phyloP scores from a whole-genome alignment of 1,140 invertebrate genomes.

The Zaprionus gabonicus region DNA sequence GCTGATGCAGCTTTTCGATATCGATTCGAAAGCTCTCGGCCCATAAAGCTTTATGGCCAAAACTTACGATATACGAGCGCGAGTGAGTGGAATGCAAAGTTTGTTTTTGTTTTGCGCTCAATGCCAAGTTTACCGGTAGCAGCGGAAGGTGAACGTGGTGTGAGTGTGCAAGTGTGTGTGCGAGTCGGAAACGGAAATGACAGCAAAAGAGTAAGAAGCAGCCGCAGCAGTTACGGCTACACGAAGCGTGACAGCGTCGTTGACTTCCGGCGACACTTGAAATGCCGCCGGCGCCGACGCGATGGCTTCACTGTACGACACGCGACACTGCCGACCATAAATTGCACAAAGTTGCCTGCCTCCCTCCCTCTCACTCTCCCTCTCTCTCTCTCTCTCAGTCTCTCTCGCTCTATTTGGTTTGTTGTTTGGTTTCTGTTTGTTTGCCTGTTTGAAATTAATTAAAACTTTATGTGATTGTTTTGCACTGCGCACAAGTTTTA shows the following conservation, averaged over 20 bases:
- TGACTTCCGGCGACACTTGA: conserved; percentile 56
- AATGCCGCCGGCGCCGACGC: conserved; percentile 1
- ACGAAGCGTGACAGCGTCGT: conserved; percentile 60
- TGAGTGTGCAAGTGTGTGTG: conserved; percentile 30
- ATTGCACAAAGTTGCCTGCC: conserved; percentile 8
- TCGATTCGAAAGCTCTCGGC: conserved; percentile 38
- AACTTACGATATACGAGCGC: conserved; percentile 37
- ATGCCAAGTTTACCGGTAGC: conserved; percentile 63
- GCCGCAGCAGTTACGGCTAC: conserved; percentile 3
- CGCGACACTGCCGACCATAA: conserved; percentile 25
- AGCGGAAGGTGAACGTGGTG: conserved; percentile 12
- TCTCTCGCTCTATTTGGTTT: conserved; percentile 38
- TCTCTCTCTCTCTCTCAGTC: not conserved
- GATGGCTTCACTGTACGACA: conserved; percentile 30
- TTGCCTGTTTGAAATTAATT: conserved; percentile 79
- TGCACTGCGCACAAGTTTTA: conserved; percentile 52
- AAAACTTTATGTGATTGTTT: conserved; percentile 81
- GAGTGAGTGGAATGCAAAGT: conserved; percentile 29
- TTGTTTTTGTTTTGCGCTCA: conserved; percentile 43
- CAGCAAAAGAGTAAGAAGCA: conserved; percentile 7
- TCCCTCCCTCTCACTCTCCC: not conserved
- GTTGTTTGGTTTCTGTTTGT: conserved; percentile 51
- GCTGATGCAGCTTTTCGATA: conserved; percentile 60
- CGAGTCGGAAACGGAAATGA: conserved; percentile 74
- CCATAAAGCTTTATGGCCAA: conserved; percentile 43